These are phyloP conservation scores for Emydocephalus ijimae DNA, from an alignment of 2,113 vertebrate species.

Conservation along the genomic window DNA sequence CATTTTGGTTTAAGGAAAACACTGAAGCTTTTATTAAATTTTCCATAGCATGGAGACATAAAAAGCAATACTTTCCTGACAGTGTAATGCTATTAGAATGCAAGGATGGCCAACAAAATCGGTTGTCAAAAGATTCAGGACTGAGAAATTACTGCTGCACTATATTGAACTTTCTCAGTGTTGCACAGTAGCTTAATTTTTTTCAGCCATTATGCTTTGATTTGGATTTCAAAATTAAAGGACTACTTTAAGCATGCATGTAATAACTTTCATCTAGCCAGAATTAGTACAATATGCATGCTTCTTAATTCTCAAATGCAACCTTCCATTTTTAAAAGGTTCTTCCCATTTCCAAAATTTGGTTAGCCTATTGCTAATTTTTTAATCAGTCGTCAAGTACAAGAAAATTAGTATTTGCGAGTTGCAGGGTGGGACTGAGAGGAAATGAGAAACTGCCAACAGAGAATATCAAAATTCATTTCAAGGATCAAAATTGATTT, in stretches of 20 bases:
- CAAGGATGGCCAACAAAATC: not conserved
- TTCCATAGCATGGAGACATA: not conserved
- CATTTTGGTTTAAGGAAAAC: not conserved
- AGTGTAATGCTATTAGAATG: not conserved
- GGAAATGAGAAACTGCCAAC: not conserved
- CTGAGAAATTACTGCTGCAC: not conserved
- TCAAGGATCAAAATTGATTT: constrained; percentile 32
- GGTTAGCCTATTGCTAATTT: not conserved
- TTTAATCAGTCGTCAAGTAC: not conserved
- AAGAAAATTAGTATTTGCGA: not conserved
- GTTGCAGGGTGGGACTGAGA: not conserved
- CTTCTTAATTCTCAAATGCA: not conserved
- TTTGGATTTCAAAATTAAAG: not conserved
- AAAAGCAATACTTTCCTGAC: not conserved
- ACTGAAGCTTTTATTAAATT: not conserved
- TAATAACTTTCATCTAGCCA: not conserved
- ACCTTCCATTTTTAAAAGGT: not conserved
- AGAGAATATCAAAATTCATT: constrained; percentile 21
- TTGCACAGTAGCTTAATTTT: not conserved
- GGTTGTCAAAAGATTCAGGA: not conserved
- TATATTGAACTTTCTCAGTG: not conserved
- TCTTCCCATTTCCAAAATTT: not conserved
- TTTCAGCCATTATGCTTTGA: not conserved
- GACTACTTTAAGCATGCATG: not conserved
- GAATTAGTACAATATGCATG: not conserved